Base-by-base conservation (phyloP, 2,113 vertebrate species). In the Delphinus delphis region DNA sequence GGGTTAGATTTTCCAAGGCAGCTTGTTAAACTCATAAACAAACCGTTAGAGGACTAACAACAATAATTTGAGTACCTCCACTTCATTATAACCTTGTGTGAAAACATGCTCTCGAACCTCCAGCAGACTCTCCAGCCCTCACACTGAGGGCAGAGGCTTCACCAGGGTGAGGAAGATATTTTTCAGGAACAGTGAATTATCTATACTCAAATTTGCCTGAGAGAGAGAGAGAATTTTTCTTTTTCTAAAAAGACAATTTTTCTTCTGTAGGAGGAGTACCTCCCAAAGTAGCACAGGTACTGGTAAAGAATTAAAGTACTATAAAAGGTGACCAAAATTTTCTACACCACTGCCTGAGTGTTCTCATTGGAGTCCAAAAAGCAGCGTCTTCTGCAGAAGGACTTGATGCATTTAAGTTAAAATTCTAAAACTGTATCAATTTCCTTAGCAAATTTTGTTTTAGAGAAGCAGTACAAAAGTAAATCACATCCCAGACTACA, bases 361-460 rank as follows among this genome's bases (percentile, higher is more conserved):
- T 79, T 93, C 23, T 58, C 71, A 50, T 2, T 71, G 23, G 85
- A 94, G 62, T 83, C 12, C 8, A 94, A 73, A 74, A 36, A 26
- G 33, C 50, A 87, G 15, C 20, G 23, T 58, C 17, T 83, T 9
- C 36, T 62, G 33, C 6, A 62, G 67, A 31, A 90, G 26, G 44
- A 20, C 70, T 71, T 55, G 80, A 83, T 77, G 26, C 20, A 68
- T 65, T 82, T 74, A 92, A 94, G 18, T 81, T 93, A 92, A 68
- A 84, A 82, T 73, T 68, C 38, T 76, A 65, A 91, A 96, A 85
- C 28, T 70, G 7, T 41, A 62, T 88, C 44, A 44, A 26, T 93
- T 84, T 95, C 60, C 63, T 91, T 65, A 44, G 63, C 62, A 93
- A 68, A 96, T 68, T 63, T 36, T 41, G 20, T 86, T 96, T 92